phyloP scores from a whole-genome alignment of 2,797 vertebrate species.

The Cryptoblepharus egeriae region DNA sequence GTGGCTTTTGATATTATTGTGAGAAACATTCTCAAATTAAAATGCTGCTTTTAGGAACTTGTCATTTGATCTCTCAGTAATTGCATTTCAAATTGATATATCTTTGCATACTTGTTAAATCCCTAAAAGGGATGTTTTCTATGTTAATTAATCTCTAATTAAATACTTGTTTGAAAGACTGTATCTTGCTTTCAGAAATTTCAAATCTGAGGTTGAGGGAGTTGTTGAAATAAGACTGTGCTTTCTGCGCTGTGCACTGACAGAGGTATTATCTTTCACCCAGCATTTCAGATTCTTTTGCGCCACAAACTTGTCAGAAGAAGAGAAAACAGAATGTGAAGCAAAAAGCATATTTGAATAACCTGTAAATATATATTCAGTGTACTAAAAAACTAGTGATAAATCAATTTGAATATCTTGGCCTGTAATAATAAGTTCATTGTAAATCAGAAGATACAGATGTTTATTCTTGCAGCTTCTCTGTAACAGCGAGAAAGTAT shows the following conservation, averaged over 20 bases:
- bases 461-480: conserved; percentile 14
- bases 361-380: conserved; percentile 28
- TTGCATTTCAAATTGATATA: conserved; percentile 75
- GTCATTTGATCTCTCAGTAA: conserved; percentile 72
- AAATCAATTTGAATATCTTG: conserved; percentile 40
- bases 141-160: conserved; percentile 80
- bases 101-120: conserved; percentile 71
- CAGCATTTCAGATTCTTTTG: conserved; percentile 54
- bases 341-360: conserved; percentile 24
- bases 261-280: conserved; percentile 49
- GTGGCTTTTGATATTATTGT: conserved; percentile 28
- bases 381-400: conserved; percentile 23
- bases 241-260: conserved; percentile 23
- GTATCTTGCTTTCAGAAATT: conserved; percentile 70
- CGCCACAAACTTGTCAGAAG: conserved; percentile 39
- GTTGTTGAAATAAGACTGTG: conserved; percentile 40
- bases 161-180: conserved; percentile 79
- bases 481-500: neutral
- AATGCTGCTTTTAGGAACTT: conserved; percentile 55
- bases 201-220: conserved; percentile 60
- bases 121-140: conserved; percentile 76
- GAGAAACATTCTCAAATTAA: conserved; percentile 51
- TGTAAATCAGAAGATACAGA: neutral
- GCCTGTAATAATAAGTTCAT: neutral
- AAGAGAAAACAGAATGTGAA: conserved; percentile 51